Evolutionary conservation across 2,113 vertebrate genomes (phyloP).

Genomic region (Leptodactylus fuscus): DNA sequence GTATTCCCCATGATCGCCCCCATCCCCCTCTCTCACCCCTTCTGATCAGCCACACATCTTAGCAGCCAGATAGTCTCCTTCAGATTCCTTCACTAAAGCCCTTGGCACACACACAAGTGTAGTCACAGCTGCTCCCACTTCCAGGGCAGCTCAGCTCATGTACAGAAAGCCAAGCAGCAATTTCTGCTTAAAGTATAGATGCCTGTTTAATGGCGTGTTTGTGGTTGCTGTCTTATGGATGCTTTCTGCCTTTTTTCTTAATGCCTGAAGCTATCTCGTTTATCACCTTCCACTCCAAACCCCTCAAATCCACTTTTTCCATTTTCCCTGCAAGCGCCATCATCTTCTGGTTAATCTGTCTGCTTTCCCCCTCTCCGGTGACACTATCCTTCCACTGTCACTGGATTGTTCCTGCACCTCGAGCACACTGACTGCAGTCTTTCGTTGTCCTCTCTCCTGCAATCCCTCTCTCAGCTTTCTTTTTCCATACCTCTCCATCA

Average conservation of each 20-base stretch:
- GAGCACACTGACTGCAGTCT: not conserved
- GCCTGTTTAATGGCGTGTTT: constrained; percentile 12
- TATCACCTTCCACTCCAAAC: not conserved
- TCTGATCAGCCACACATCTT: constrained; percentile 69
- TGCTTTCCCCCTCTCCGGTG: not conserved
- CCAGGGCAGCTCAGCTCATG: constrained; percentile 77
- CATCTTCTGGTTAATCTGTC: not conserved
- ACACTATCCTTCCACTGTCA: not conserved
- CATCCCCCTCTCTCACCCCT: constrained; percentile 64
- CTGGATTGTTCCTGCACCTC: not conserved
- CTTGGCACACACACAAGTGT: constrained; percentile 96
- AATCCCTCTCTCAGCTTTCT: constrained; percentile 66
- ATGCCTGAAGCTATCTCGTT: not conserved
- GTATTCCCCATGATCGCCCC: constrained; percentile 16
- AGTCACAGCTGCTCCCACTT: constrained; percentile 92
- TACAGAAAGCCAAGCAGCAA: constrained; percentile 2
- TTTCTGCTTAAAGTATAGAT: constrained; percentile 23
- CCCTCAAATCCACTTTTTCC: not conserved
- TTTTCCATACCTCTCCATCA: not conserved
- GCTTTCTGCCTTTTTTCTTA: not conserved
- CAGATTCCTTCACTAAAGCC: constrained; percentile 98
- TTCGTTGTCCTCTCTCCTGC: constrained; percentile 70
- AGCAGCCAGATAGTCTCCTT: constrained; percentile 83
- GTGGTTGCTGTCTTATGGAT: not conserved
- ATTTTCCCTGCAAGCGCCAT: not conserved